Conservation (phyloP, 1,140 invertebrate species). For the Oscheius sp. region DNA sequence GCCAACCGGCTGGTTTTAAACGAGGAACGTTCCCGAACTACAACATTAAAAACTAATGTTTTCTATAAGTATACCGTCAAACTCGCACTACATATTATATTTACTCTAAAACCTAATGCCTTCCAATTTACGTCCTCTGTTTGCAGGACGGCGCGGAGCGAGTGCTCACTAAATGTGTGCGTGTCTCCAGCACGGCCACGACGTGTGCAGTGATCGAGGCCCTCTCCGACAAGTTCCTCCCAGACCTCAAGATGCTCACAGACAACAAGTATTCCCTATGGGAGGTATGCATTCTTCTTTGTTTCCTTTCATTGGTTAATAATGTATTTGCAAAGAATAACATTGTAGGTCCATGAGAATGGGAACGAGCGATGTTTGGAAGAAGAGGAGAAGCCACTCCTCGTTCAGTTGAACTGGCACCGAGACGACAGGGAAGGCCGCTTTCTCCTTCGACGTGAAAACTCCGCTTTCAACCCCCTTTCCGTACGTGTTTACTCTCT, state of each 20-base stretch:
- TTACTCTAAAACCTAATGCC: not conserved
- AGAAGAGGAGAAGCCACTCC: slow-evolving; percentile 84
- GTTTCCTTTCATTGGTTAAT: not conserved
- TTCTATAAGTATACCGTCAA: too few species aligned
- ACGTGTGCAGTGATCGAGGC: slow-evolving; percentile 90
- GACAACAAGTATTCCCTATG: slow-evolving; percentile 91
- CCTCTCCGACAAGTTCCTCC: slow-evolving; percentile 96
- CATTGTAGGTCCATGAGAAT: slow-evolving; percentile 75
- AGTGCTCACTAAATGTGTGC: slow-evolving; percentile 92
- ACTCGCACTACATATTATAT: too few species aligned
- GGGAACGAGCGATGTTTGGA: slow-evolving; percentile 84
- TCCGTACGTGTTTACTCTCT: not conserved
- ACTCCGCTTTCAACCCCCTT: slow-evolving; percentile 55
- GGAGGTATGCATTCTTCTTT: slow-evolving; percentile 78
- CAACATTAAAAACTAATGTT: too few species aligned
- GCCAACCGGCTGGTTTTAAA: too few species aligned
- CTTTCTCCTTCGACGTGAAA: slow-evolving; percentile 84
- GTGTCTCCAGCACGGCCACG: slow-evolving; percentile 90
- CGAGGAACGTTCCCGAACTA: too few species aligned
- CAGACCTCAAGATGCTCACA: slow-evolving; percentile 91
- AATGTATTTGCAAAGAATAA: not conserved
- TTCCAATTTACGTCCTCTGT: slow-evolving; percentile 71
- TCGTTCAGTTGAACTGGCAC: slow-evolving; percentile 99
- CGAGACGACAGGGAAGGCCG: slow-evolving; percentile 94
- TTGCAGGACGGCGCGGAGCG: slow-evolving; percentile 73